phyloP scores from a whole-genome alignment of 2,797 vertebrate genomes.

The Mormyrops attenuatus region DNA sequence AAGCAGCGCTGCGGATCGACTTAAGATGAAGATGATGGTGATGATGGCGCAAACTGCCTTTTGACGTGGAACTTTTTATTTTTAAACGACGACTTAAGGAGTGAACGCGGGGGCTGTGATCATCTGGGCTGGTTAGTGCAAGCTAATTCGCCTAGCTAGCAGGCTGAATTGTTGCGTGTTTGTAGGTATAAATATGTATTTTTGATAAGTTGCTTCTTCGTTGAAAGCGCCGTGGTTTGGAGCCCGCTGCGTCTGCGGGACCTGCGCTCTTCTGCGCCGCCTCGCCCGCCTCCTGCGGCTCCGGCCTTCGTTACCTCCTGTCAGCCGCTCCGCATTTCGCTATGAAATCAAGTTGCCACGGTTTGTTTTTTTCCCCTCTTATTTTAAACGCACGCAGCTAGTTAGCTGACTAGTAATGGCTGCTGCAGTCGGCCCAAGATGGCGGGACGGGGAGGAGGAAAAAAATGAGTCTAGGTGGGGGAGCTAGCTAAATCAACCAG shows the following conservation, averaged over 20 bases:
- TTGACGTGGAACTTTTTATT: not conserved
- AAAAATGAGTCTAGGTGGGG: conserved; percentile 44
- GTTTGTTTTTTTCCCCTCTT: not conserved
- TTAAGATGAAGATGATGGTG: not conserved
- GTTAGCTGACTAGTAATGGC: conserved; percentile 63
- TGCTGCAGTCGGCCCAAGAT: conserved; percentile 79
- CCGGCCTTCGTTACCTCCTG: not conserved
- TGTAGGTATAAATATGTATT: not conserved
- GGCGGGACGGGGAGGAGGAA: conserved; percentile 74
- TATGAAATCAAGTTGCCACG: not conserved
- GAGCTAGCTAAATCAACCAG: conserved; percentile 38
- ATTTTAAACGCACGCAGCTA: not conserved
- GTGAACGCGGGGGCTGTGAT: not conserved
- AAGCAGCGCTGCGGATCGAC: not conserved
- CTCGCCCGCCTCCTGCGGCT: not conserved
- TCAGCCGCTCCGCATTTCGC: not conserved
- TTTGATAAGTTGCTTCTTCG: not conserved
- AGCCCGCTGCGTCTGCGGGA: not conserved
- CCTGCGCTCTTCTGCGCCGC: not conserved
- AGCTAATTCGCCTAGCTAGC: not conserved
- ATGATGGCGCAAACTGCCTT: not conserved
- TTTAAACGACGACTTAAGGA: not conserved
- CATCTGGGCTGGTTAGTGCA: not conserved
- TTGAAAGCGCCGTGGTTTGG: not conserved
- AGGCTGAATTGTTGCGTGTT: not conserved